Evolutionary conservation across 2,888 invertebrate species (phyloP).

Genomic region (Linnaemya tessellans): DNA sequence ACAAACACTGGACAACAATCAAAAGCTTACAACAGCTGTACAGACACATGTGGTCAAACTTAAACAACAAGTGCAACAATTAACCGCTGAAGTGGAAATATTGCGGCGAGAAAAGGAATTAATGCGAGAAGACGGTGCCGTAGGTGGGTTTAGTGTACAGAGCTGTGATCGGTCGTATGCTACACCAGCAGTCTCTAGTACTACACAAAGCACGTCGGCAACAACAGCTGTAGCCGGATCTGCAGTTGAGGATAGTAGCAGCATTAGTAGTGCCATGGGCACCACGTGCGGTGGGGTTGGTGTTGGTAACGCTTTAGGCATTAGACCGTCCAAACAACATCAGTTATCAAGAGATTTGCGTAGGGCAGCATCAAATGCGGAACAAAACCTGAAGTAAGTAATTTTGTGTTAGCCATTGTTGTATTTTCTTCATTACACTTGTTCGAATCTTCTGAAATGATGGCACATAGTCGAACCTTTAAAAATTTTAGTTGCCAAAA

Average conservation of each 20-base stretch:
- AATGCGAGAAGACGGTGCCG: constrained; percentile 84
- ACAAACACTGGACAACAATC: constrained; percentile 85
- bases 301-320: constrained; percentile 77
- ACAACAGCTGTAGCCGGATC: constrained; percentile 52
- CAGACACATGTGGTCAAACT: constrained; percentile 87
- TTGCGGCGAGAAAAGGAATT: constrained; percentile 85
- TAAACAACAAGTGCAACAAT: constrained; percentile 88
- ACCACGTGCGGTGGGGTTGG: constrained; percentile 73
- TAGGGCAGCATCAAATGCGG: constrained; percentile 87
- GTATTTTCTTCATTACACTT: no score
- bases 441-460: no score
- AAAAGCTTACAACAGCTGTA: constrained; percentile 86
- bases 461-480: no score
- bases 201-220: constrained; percentile 68
- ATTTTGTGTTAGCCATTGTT: not conserved
- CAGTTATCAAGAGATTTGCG: constrained; percentile 86
- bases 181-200: constrained; percentile 54
- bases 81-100: constrained; percentile 85
- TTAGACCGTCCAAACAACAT: constrained; percentile 83
- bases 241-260: constrained; percentile 7
- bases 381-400: constrained; percentile 86
- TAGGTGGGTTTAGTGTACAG: constrained; percentile 77
- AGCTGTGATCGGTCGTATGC: constrained; percentile 73
- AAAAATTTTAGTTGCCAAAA: no score
- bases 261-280: constrained; percentile 64